A percentile compares a stretch with the other conserved stretches of the same genome.
Evolutionary conservation across 2,888 invertebrate species (phyloP).

Genomic region (Drosophila meridiana): DNA sequence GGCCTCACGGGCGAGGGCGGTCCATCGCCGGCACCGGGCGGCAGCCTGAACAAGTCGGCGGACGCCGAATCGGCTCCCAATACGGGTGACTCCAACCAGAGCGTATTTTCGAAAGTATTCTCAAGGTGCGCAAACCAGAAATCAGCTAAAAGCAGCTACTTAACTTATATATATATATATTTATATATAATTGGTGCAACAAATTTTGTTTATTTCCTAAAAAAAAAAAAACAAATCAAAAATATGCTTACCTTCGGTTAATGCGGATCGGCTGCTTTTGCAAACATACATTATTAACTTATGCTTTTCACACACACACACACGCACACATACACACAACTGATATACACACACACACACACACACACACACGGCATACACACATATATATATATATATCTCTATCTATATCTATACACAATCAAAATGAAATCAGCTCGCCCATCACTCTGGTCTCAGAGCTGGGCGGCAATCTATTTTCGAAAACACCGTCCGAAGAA

Average conservation of each 20-base stretch:
- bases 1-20: constrained; percentile 92
- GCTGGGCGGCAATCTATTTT: constrained; percentile 97
- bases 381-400: constrained; percentile 13
- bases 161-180: constrained; percentile 58
- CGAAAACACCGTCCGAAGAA: constrained; percentile 96
- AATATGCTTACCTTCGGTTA: constrained; percentile 74
- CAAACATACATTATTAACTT: constrained; percentile 56
- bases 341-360: constrained; percentile 6
- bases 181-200: constrained; percentile 59
- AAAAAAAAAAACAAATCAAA: constrained; percentile 27
- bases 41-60: constrained; percentile 84
- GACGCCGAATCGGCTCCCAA: constrained; percentile 85
- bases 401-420: constrained; percentile 4
- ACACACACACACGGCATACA: constrained; percentile 16
- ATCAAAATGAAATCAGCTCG: constrained; percentile 87
- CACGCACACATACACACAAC: constrained; percentile 4
- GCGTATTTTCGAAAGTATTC: constrained; percentile 96
- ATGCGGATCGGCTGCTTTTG: constrained; percentile 80
- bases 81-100: constrained; percentile 87
- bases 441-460: constrained; percentile 97
- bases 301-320: constrained; percentile 47
- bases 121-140: constrained; percentile 88
- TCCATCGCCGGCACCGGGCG: constrained; percentile 85
- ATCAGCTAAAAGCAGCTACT: constrained; percentile 10
- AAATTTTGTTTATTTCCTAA: constrained; percentile 69